Evolutionary conservation across 1,140 invertebrate species (phyloP).

Genomic region (Riptortus pedestris): DNA sequence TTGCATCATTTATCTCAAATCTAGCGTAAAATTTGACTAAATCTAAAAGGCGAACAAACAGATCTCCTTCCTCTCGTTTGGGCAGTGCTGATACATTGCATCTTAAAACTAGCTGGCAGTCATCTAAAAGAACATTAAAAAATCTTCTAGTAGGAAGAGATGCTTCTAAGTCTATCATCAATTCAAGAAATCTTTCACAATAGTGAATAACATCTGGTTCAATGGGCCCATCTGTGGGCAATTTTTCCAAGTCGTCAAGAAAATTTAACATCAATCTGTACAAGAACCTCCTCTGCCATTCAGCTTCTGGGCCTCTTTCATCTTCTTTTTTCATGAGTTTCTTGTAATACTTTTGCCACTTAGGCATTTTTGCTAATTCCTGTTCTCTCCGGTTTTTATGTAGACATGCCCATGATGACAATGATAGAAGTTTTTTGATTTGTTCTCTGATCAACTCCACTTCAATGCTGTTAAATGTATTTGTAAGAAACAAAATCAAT

Average conservation of each 20-base stretch:
- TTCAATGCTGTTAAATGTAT: slow-evolving; percentile 96
- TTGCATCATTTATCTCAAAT: slow-evolving; percentile 96
- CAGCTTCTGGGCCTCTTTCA: slow-evolving; percentile 56
- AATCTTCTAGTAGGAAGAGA: slow-evolving; percentile 88
- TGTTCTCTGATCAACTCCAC: slow-evolving; percentile 84
- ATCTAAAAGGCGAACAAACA: slow-evolving; percentile 87
- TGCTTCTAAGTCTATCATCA: slow-evolving; percentile 93
- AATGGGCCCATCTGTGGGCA: slow-evolving; percentile 40
- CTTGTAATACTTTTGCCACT: slow-evolving; percentile 88
- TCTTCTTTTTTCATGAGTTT: slow-evolving; percentile 77
- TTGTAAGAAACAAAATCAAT: slow-evolving; percentile 83
- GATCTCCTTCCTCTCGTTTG: slow-evolving; percentile 69
- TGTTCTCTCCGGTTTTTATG: slow-evolving; percentile 69
- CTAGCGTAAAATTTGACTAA: slow-evolving; percentile 93
- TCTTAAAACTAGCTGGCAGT: slow-evolving; percentile 84
- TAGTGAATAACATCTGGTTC: slow-evolving; percentile 49
- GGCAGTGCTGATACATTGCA: slow-evolving; percentile 71
- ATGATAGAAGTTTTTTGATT: slow-evolving; percentile 80
- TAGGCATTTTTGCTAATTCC: slow-evolving; percentile 75
- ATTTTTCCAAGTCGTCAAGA: slow-evolving; percentile 65
- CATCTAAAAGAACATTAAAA: slow-evolving; percentile 92
- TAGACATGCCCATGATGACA: slow-evolving; percentile 89
- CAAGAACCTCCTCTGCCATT: slow-evolving; percentile 83
- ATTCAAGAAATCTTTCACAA: slow-evolving; percentile 90
- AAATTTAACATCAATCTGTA: slow-evolving; percentile 85